These are phyloP conservation scores for Porites divaricata DNA, from an alignment of 92 coral and sea anemone genomes.

Conservation along the genomic window DNA sequence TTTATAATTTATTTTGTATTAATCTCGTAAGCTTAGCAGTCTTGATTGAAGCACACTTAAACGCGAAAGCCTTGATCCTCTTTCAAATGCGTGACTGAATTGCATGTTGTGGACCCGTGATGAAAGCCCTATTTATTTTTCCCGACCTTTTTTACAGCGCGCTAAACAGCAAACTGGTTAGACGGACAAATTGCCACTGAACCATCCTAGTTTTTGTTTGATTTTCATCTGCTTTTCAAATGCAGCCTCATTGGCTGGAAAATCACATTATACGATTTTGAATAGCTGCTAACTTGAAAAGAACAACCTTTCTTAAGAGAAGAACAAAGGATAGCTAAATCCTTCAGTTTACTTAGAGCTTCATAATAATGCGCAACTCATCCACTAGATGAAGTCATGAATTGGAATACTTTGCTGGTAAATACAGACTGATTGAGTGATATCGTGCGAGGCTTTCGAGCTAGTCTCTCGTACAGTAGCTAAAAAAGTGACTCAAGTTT, in stretches of 20 bases:
- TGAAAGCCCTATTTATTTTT: not conserved
- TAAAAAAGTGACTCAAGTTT: not conserved
- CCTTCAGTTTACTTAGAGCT: constrained; percentile 28
- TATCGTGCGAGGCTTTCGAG: not conserved
- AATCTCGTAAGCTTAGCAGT: not conserved
- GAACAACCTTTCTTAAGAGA: constrained; percentile 24
- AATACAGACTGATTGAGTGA: not conserved
- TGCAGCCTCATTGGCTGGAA: constrained; percentile 31
- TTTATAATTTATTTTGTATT: not conserved
- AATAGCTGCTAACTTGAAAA: constrained; percentile 38
- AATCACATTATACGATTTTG: constrained; percentile 14
- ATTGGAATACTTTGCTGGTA: not conserved
- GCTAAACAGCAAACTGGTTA: not conserved
- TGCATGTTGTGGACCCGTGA: not conserved
- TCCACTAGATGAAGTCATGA: not conserved
- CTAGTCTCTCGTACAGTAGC: too few relatives aligned
- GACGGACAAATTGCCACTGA: constrained; percentile 1
- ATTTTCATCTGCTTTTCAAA: constrained; percentile 20
- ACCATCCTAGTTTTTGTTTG: constrained; percentile 2
- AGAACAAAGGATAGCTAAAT: constrained; percentile 24
- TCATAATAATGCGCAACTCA: constrained; percentile 27
- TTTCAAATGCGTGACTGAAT: not conserved
- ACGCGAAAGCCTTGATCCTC: not conserved
- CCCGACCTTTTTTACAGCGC: not conserved
- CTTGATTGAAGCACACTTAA: constrained; percentile 2